A percentile compares a stretch with the other conserved stretches of the same genome.
Evolutionary conservation across 2,797 vertebrate genomes (phyloP).

Genomic region (Nothura maculosa): DNA sequence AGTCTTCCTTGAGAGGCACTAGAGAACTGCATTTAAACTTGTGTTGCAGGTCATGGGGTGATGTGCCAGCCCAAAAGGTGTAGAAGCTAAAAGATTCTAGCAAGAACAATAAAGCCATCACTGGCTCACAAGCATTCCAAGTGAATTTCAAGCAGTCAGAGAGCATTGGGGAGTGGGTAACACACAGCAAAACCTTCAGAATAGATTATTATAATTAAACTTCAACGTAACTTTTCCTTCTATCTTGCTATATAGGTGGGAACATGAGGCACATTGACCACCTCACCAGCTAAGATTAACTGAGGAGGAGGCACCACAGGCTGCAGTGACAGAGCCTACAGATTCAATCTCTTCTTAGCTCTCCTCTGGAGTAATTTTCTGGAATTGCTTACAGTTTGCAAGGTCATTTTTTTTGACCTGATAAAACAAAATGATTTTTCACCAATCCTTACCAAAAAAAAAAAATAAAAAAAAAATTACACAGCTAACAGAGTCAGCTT

Average conservation of each 20-base stretch:
- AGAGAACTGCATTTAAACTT: not conserved
- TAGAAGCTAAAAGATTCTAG: not conserved
- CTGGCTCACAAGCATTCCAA: not conserved
- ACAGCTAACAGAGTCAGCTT: not conserved
- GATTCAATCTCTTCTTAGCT: too few species aligned
- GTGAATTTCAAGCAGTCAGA: not conserved
- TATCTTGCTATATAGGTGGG: not conserved
- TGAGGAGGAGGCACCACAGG: not conserved
- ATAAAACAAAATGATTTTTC: not conserved
- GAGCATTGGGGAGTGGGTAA: not conserved
- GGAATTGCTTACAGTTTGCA: not conserved
- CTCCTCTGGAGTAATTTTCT: not conserved
- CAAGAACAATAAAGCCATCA: not conserved
- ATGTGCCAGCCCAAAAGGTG: not conserved
- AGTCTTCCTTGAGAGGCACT: not conserved
- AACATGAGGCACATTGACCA: accelerated
- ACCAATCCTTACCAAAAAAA: not conserved
- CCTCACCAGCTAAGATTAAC: not conserved
- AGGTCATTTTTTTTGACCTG: not conserved
- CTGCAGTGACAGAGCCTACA: not conserved
- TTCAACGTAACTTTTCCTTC: not conserved
- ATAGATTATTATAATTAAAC: accelerated
- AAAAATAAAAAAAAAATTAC: not conserved
- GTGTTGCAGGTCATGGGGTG: not conserved
- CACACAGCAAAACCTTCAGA: not conserved